These are phyloP conservation scores for Cyclopterus lumpus DNA, from an alignment of 2,797 vertebrate genomes.

Conservation along the genomic window DNA sequence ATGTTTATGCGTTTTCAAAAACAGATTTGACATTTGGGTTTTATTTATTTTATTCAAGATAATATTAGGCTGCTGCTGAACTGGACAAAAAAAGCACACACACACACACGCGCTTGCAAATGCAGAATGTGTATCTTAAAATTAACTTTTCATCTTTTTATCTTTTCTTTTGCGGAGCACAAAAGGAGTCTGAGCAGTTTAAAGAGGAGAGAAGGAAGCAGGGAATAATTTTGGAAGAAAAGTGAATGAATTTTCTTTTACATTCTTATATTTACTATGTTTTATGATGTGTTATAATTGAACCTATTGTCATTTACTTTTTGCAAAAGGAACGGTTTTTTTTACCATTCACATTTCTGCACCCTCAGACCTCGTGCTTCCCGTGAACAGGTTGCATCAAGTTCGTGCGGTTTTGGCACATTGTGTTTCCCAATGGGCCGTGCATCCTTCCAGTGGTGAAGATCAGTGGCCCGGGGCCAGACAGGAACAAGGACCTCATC, in stretches of 20 bases:
- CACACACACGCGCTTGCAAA: background rate
- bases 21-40: background rate
- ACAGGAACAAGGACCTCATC: slow-evolving; percentile 13
- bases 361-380: background rate
- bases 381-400: background rate
- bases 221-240: background rate
- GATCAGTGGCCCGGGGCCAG: slow-evolving; percentile 2
- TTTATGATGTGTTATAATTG: background rate
- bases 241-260: background rate
- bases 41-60: background rate
- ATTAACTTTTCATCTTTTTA: background rate
- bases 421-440: background rate
- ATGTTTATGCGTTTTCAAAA: background rate
- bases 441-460: slow-evolving; percentile 10
- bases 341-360: background rate
- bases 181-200: background rate
- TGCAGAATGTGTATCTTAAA: background rate
- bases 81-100: background rate
- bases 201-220: background rate
- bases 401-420: background rate
- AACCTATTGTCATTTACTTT: background rate
- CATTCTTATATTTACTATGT: background rate
- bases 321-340: background rate
- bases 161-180: background rate
- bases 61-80: background rate